Evolutionary conservation across 2,888 invertebrate genomes (phyloP), one percentile per base, ranked within the genome.

Genomic region (Brenthis daphne): DNA sequence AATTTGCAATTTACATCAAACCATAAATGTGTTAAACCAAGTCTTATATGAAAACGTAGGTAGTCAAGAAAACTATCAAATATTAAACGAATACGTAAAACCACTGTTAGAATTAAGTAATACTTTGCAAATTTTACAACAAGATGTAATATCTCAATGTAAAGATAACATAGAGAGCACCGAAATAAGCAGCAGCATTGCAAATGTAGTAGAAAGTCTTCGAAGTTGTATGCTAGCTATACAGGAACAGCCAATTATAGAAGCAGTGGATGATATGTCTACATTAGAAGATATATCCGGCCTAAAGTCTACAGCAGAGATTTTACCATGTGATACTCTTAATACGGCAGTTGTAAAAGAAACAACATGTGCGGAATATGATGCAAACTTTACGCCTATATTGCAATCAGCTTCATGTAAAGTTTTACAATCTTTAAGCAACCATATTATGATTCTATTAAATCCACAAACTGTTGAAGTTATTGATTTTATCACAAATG

Each of bases 271-370:
- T 48, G 94, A 94, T 55, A 85, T 94, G 77, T 94, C 94, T 5
- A 93, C 94, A 8, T 87, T 94, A 64, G 93, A 94, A 74, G 94
- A 94, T 75, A 85, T 94, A 73, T 94, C 95, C 0, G 93, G 90
- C 4, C 87, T 95, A 20, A 94, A 94, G 83, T 94, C 94, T 0
- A 87, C 88, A 51, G 93, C 93, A 4, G 93, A 94, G 47, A 84
- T 89, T n/a, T 76, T 94, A 55, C 83, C 85, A 37, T 82, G 82
- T 29, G 89, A 91, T 69, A 77, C 80, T 69, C 77, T 93, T 56
- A 74, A 85, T 71, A 83, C 84, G 71, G 88, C 85, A 54, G 79
- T 77, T 65, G 81, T 82, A 55, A 82, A 83, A 77, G 85, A 85
- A 80, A 82, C 77, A 37, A 74, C 75, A 1, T 69, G 81, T 51